phyloP scores from a whole-genome alignment of 37 sponge, comb jelly and placozoan species.

The Spongilla lacustris region DNA sequence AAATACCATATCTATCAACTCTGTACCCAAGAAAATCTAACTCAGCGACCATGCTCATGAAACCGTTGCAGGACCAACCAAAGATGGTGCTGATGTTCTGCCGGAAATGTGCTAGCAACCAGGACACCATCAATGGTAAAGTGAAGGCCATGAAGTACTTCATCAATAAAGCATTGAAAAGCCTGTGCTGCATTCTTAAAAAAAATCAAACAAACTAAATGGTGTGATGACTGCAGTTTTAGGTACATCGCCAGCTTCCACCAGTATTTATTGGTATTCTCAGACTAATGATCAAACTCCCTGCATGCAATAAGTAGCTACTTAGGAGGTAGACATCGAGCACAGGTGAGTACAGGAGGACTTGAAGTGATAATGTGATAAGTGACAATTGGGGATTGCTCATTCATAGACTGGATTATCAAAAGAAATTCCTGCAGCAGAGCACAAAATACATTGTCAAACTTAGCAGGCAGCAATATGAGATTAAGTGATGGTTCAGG shows the following conservation, averaged over 20 bases:
- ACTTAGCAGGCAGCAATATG: no score
- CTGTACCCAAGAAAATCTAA: slow-evolving; percentile 16
- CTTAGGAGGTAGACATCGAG: no score
- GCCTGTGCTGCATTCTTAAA: slow-evolving; percentile 66
- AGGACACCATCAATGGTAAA: slow-evolving; percentile 59
- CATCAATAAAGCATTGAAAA: slow-evolving; percentile 61
- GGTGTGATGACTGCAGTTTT: slow-evolving; percentile 64
- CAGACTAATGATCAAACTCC: slow-evolving; percentile 55
- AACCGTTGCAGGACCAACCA: slow-evolving; percentile 6
- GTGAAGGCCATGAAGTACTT: slow-evolving; percentile 43
- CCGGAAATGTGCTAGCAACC: slow-evolving; percentile 28
- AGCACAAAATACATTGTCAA: no score
- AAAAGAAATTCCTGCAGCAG: no score
- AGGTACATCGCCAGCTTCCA: slow-evolving; percentile 46
- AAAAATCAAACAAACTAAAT: slow-evolving; percentile 57
- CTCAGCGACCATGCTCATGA: background rate
- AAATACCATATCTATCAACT: background rate
- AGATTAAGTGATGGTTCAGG: no score
- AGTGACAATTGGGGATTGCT: no score
- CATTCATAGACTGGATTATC: no score
- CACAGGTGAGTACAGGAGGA: no score
- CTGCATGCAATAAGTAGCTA: no score
- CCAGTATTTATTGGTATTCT: slow-evolving; percentile 56
- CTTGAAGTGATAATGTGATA: no score
- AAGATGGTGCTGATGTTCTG: slow-evolving; percentile 37